Percentiles rank a stretch among this genome's conserved stretches.
Conservation (phyloP, 2,113 vertebrate genomes). For the Numenius arquata region DNA sequence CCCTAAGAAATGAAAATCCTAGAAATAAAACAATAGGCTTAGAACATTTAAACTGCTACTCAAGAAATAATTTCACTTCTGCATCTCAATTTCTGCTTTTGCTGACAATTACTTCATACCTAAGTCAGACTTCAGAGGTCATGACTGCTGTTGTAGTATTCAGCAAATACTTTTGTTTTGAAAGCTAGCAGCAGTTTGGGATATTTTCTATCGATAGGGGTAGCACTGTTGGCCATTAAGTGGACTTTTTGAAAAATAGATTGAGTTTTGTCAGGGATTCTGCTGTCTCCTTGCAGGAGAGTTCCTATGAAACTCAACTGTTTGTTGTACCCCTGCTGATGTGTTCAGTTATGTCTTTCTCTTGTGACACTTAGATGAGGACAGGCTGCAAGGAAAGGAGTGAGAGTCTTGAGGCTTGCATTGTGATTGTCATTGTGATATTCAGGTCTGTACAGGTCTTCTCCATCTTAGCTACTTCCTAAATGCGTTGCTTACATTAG, state of each 20-base stretch:
- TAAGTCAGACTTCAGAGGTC: not conserved
- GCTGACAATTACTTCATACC: not conserved
- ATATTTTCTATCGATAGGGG: not conserved
- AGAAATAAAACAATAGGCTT: not conserved
- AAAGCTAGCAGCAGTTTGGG: not conserved
- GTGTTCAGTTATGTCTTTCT: not conserved
- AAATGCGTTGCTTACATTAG: not conserved
- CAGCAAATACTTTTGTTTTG: not conserved
- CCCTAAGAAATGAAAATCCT: not conserved
- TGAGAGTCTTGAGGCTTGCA: not conserved
- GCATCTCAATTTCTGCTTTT: not conserved
- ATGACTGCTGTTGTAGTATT: not conserved
- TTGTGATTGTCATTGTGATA: not conserved
- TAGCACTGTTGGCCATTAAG: not conserved
- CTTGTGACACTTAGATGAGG: not conserved
- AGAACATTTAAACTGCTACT: not conserved
- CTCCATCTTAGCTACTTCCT: not conserved
- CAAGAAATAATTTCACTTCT: not conserved
- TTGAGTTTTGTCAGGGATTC: not conserved
- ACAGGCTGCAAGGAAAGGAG: not conserved
- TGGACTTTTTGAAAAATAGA: not conserved
- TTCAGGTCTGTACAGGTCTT: not conserved
- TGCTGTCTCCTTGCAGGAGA: not conserved
- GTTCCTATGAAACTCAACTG: not conserved
- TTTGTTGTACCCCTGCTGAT: not conserved